These are phyloP conservation scores for Incurvaria masculella DNA, from an alignment of 2,888 invertebrate species.

Conservation along the genomic window DNA sequence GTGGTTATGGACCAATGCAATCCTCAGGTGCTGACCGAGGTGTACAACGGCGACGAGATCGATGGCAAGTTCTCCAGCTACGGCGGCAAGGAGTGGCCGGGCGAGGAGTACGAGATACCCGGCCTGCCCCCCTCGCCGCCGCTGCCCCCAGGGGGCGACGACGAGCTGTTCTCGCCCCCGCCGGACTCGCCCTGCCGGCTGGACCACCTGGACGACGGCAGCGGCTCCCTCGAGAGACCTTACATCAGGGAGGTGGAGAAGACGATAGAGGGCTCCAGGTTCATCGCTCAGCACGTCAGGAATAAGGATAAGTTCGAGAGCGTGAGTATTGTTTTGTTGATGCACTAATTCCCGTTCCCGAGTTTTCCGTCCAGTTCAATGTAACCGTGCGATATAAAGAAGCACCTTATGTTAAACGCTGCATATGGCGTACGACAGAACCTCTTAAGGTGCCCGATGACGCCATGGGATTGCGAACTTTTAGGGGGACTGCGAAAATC, in stretches of 20 bases:
- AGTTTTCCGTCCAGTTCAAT: too few relatives aligned
- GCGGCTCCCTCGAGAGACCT: slow-evolving; percentile 80
- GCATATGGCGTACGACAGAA: too few relatives aligned
- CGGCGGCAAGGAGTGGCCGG: slow-evolving; percentile 40
- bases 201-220: slow-evolving; percentile 55
- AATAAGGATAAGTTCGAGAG: slow-evolving; percentile 94
- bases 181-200: slow-evolving; percentile 61
- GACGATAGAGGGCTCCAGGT: slow-evolving; percentile 88
- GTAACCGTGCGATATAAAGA: too few relatives aligned
- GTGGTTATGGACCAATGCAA: too few relatives aligned
- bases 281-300: slow-evolving; percentile 93
- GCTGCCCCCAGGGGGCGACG: slow-evolving; percentile 76
- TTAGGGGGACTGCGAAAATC: too few relatives aligned
- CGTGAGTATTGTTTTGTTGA: slow-evolving; percentile 61
- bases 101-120: slow-evolving; percentile 73
- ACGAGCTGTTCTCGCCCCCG: slow-evolving; percentile 81
- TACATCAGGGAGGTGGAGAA: slow-evolving; percentile 85
- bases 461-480: too few relatives aligned
- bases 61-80: slow-evolving; percentile 35
- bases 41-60: slow-evolving; percentile 61
- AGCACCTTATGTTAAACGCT: too few relatives aligned
- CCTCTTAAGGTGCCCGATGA: too few relatives aligned
- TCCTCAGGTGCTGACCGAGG: slow-evolving; percentile 79
- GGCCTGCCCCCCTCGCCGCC: slow-evolving; percentile 69
- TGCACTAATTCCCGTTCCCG: too few relatives aligned